phyloP scores from a whole-genome alignment of 2,113 vertebrate genomes.

The Bombycilla garrulus region DNA sequence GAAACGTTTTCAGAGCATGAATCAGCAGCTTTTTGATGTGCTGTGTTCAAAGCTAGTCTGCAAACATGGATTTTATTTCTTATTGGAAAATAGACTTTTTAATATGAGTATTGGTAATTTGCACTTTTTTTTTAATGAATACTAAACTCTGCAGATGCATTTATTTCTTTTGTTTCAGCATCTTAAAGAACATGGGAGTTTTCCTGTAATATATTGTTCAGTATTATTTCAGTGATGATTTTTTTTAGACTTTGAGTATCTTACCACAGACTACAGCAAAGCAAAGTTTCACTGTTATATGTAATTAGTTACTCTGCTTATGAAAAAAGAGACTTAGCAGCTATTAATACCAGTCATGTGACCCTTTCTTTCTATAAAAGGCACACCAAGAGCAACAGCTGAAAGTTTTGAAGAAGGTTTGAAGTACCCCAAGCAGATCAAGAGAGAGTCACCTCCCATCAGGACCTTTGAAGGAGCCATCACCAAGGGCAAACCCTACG shows the following conservation, averaged over 20 bases:
- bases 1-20: background rate
- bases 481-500: slow-evolving; percentile 93
- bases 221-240: background rate
- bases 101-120: background rate
- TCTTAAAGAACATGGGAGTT: background rate
- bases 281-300: background rate
- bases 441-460: slow-evolving; percentile 91
- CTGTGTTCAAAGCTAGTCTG: background rate
- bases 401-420: slow-evolving; percentile 91
- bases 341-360: background rate
- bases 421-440: slow-evolving; percentile 95
- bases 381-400: slow-evolving; percentile 88
- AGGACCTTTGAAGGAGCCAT: slow-evolving; percentile 93
- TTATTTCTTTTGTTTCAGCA: background rate
- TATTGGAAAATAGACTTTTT: background rate
- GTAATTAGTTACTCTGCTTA: background rate
- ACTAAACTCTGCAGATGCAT: background rate
- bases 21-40: background rate
- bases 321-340: background rate
- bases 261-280: background rate
- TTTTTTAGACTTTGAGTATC: background rate
- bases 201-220: background rate
- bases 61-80: background rate
- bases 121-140: background rate
- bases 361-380: slow-evolving; percentile 63